Evolutionary conservation across 2,888 invertebrate species (phyloP).

Genomic region (Xiphydria camelus): DNA sequence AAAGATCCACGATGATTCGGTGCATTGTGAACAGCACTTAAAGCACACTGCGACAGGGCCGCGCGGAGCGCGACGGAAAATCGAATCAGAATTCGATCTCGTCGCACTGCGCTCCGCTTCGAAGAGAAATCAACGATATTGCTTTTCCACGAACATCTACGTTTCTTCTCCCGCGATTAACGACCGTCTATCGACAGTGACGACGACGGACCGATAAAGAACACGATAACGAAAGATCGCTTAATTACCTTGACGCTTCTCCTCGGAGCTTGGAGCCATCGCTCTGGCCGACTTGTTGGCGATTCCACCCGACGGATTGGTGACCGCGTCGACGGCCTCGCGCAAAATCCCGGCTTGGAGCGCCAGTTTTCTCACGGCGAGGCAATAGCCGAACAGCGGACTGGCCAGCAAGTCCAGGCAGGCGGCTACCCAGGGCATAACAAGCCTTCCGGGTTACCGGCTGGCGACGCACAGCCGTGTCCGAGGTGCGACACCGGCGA

Average conservation of each 20-base stretch:
- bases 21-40: too few relatives aligned
- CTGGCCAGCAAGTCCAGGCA: conserved; percentile 47
- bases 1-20: too few relatives aligned
- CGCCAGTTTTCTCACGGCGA: conserved; percentile 44
- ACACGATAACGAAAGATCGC: too few relatives aligned
- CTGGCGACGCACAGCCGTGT: conserved; percentile 4
- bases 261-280: conserved; percentile 65
- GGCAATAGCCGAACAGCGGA: conserved; percentile 47
- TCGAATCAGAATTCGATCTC: too few relatives aligned
- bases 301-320: conserved; percentile 52
- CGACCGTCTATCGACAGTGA: too few relatives aligned
- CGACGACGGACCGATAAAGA: conserved; percentile 10
- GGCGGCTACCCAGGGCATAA: conserved; percentile 53
- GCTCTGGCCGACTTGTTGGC: conserved; percentile 59
- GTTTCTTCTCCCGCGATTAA: too few relatives aligned
- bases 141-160: too few relatives aligned
- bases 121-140: too few relatives aligned
- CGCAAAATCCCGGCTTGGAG: conserved; percentile 43
- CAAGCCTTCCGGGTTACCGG: conserved; percentile 13
- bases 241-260: conserved; percentile 59
- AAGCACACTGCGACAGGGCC: too few relatives aligned
- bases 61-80: too few relatives aligned
- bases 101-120: too few relatives aligned
- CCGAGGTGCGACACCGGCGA: too few relatives aligned
- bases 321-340: conserved; percentile 21